Percentiles rank a stretch among this genome's conserved stretches.
These are phyloP conservation scores for Silurus meridionalis DNA, from an alignment of 2,113 vertebrate species.

Conservation along the genomic window DNA sequence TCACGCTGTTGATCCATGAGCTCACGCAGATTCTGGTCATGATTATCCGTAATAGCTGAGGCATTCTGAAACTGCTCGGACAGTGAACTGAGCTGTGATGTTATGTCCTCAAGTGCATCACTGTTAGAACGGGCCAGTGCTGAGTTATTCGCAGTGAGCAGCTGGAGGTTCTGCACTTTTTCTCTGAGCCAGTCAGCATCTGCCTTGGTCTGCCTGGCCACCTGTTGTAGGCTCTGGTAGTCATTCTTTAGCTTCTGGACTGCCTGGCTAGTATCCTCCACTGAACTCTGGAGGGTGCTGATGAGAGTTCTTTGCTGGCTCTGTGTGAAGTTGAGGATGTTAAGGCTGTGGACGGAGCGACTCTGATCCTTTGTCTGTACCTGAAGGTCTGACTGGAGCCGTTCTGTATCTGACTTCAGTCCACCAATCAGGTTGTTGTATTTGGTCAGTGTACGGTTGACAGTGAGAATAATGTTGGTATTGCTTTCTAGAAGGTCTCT, in stretches of 20 bases:
- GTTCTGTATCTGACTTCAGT: conserved; percentile 84
- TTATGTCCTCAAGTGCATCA: conserved; percentile 89
- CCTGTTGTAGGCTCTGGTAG: conserved; percentile 91
- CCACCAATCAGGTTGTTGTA: conserved; percentile 83
- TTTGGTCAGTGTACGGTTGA: conserved; percentile 86
- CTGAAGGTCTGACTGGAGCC: conserved; percentile 86
- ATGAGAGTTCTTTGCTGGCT: conserved; percentile 86
- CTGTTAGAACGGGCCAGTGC: conserved; percentile 85
- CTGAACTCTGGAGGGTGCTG: conserved; percentile 82
- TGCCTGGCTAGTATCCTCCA: conserved; percentile 87
- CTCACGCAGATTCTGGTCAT: conserved; percentile 86
- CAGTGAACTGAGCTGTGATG: conserved; percentile 82
- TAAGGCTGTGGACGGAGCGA: conserved; percentile 78
- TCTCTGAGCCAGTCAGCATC: conserved; percentile 92
- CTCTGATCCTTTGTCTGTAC: conserved; percentile 83
- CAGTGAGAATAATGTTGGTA: conserved; percentile 81
- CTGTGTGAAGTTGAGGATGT: conserved; percentile 89
- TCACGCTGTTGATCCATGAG: conserved; percentile 89
- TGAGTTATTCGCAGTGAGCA: conserved; percentile 87
- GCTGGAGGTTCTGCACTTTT: conserved; percentile 89
- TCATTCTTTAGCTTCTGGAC: conserved; percentile 93
- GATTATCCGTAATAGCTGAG: conserved; percentile 79
- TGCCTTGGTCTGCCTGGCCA: conserved; percentile 81
- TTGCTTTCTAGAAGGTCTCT: conserved; percentile 85
- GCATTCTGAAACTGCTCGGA: conserved; percentile 88